Percentiles rank a stretch among this genome's conserved stretches.
These are phyloP conservation scores for Epistrophella euchroma DNA, from an alignment of 2,888 invertebrate genomes.

Conservation along the genomic window DNA sequence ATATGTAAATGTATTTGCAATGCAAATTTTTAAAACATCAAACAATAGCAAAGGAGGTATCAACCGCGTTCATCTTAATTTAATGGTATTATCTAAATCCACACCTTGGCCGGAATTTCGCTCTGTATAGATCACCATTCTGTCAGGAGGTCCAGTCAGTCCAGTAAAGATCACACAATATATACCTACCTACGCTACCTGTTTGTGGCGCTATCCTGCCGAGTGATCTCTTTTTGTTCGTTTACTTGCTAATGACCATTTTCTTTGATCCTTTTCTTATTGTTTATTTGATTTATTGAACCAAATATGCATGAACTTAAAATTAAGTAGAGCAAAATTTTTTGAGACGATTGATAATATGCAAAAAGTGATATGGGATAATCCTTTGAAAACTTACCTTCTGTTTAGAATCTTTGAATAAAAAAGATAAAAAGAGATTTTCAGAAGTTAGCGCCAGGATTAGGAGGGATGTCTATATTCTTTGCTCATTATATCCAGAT, in stretches of 20 bases:
- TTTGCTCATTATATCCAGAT: background rate
- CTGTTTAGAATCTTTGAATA: slow-evolving; percentile 17
- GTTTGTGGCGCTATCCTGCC: slow-evolving; percentile 57
- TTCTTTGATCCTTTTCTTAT: slow-evolving; percentile 32
- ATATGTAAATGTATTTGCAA: background rate
- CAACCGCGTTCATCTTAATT: slow-evolving; percentile 64
- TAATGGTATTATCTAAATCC: slow-evolving; percentile 70
- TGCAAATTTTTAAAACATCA: slow-evolving; percentile 44
- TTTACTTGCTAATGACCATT: slow-evolving; percentile 60
- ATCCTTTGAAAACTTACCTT: slow-evolving; percentile 33
- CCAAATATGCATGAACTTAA: slow-evolving; percentile 12
- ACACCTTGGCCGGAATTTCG: slow-evolving; percentile 32
- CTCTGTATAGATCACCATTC: slow-evolving; percentile 22
- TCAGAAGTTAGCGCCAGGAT: slow-evolving; percentile 67
- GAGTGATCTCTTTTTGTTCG: slow-evolving; percentile 60
- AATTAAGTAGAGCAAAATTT: slow-evolving; percentile 33
- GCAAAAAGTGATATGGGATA: slow-evolving; percentile 58
- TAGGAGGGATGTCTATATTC: slow-evolving; percentile 33
- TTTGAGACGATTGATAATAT: slow-evolving; percentile 14
- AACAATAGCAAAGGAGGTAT: slow-evolving; percentile 56
- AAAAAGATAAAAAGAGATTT: slow-evolving; percentile 7
- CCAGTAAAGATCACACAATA: background rate
- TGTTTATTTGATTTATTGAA: slow-evolving; percentile 38
- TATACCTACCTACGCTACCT: slow-evolving; percentile 2
- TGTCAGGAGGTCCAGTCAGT: background rate